Base-by-base conservation (phyloP, 2,888 invertebrate genomes). In the Parthenolecanium corni region DNA sequence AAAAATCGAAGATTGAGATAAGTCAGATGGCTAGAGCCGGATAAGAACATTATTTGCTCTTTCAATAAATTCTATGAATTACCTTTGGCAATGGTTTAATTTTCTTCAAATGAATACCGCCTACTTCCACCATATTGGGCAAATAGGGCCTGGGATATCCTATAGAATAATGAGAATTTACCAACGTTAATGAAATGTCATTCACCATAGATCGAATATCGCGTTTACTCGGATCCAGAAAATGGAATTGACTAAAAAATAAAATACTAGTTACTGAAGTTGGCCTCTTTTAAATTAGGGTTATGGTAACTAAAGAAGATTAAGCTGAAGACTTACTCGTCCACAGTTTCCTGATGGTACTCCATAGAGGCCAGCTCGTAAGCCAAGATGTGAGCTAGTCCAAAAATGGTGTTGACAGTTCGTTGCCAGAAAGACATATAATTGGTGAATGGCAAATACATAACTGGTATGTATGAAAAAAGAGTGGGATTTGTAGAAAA, bases 381-480 rank as follows among this genome's bases (percentile, higher is more conserved):
- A 1, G 20, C 64, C n/a, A 61, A 52, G 2, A 61, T 11, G 11
- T 65, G 46, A 16, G 62, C 46, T 2, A 40, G 6, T 2, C 65
- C 66, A 1, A 67, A 66, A 1, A 79, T 18, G 66, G 74, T 71
- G 68, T 82, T 83, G 49, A 71, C 71, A 1, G 79, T 40, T 31
- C 79, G 72, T 20, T 73, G 69, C 0, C 68, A 46, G 24, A 79
- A 77, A 40, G 67, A 68, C 77, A 80, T 77, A 2, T 74, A 70
- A 42, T 74, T 73, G 0, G 73, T 70, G 18, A 40, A 16, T 1
- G 25, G 18, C 5, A 52, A 6, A 24, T 49, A 64, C 18, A 18
- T 20, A 21, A 58, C 54, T 21, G 65, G 65, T 49, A 65, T 52
- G 36, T 65, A 65, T 5, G 65, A 65, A 46, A 62, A 65, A 1